Evolutionary conservation across 2,797 vertebrate species (phyloP), one percentile per base, ranked within the genome.

Genomic region (Arvicola amphibius): DNA sequence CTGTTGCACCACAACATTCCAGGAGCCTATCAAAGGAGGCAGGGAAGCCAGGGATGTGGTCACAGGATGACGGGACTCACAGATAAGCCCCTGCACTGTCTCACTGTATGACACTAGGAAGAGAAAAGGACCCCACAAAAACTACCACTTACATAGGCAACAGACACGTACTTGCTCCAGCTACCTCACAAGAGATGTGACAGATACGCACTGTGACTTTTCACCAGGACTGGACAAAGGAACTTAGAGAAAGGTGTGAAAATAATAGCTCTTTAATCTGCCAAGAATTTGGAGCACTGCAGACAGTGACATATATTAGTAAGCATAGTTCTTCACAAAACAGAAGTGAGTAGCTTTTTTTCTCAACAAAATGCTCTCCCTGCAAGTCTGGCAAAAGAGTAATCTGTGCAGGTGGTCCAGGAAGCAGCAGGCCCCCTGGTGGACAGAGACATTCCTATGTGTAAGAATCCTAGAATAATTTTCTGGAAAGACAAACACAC

Each of bases 401-500:
- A 2, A 63, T 34, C 83, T 51, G 63, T 16, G 21, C 32, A 25
- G 12, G 43, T 34, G 16, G 21, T 12, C 53, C 48, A 61, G 93
- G 29, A 76, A 29, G 34, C 40, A 29, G 43, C 34, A 67, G 34
- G 21, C 4, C 23, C 53, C n/a, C 37, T 10, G 6, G 9, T 65
- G 17, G 21, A 43, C 37, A 76, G 56, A 46, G 43, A 25, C 16
- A 37, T 37, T 69, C 63, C 63, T 51, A 5, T 6, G 34, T 6
- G 67, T 59, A 29, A 56, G 85, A n/a, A 56, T 29, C 48, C 67
- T 73, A 17, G 34, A 21, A 79, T 29, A 5, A 12, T 43, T 25
- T 61, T 89, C 73, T 92, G 25, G 40, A 94, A 48, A 91, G 37
- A 94, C 92, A 92, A 94, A 93, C 23, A 76, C 79, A 27, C 10